Base-by-base conservation (phyloP, 2,797 vertebrate genomes). In the Clarias fuscus region DNA sequence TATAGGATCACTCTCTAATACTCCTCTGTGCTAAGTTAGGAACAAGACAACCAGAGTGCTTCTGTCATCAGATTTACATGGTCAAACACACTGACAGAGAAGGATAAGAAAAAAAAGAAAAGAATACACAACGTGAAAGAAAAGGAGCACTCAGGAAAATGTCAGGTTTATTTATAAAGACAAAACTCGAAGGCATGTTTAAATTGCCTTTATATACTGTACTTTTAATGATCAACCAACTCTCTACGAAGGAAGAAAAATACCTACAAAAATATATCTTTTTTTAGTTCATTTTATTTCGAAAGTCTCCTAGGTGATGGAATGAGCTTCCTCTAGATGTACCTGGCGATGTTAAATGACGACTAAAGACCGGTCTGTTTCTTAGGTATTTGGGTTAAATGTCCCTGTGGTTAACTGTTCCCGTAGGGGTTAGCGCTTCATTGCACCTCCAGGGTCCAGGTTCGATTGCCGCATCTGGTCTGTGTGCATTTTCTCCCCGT, bases 1-100 rank as follows among this genome's bases (percentile, higher is more conserved):
- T 73, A 71, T 89, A 86, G 72, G 64, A 88, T 67, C 90, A 87
- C 88, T 88, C 70, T 79, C 84, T 64, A 43, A 80, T 64, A 80
- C 13, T 64, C 37, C 14, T 64, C 37, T n/a, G 78, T 64, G 61
- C 59, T 64, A 64, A 76, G 56, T 86, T 87, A 82, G 78, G 7
- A 64, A 80, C 59, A 64, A 43, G 33, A 79, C 61, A 79, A 83
- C 67, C 62, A 78, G 87, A 88, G 85, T 88, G 84, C 84, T 84
- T 83, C 84, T 86, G 65, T 83, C 79, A 78, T 33, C 58, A 65
- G 81, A 84, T 40, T 56, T 59, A 87, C 67, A 82, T 56, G 64
- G 76, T 37, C 76, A 86, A 72, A 83, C 37, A 37, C 40, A 68
- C 37, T 61, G 48, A 86, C 11, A 27, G 56, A 64, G 73, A 70